phyloP scores from a whole-genome alignment of 2,113 vertebrate genomes.

The Muntiacus reevesi region DNA sequence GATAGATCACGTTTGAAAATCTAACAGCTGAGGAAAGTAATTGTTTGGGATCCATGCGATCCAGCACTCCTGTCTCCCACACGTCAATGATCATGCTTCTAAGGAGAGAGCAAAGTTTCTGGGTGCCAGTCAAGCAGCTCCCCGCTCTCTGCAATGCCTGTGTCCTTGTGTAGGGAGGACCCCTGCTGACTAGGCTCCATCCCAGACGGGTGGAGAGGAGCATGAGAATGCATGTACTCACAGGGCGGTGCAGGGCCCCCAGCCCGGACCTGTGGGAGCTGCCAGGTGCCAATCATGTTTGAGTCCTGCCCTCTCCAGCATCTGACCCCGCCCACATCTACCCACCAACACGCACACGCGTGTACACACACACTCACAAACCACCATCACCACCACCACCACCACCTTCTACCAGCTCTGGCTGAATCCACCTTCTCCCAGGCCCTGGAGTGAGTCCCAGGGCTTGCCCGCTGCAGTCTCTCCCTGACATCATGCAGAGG shows the following conservation, averaged over 20 bases:
- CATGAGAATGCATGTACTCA: accelerated
- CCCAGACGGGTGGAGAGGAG: neutral
- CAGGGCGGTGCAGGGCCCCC: no score
- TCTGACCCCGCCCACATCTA: accelerated
- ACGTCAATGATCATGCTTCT: neutral
- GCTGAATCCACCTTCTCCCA: accelerated
- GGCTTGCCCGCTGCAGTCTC: accelerated
- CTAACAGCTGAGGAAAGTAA: constrained; percentile 73
- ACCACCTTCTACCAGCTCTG: neutral
- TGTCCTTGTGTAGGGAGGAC: neutral
- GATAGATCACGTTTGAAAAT: constrained; percentile 83
- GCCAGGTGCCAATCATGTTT: accelerated
- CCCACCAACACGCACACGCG: accelerated
- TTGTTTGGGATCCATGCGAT: constrained; percentile 51
- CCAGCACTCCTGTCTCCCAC: neutral
- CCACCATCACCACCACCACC: neutral
- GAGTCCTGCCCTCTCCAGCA: neutral
- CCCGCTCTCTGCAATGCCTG: neutral
- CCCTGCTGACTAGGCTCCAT: neutral
- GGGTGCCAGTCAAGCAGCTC: neutral
- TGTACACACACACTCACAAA: neutral
- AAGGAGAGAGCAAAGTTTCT: neutral
- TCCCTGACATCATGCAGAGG: accelerated
- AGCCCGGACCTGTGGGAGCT: no score
- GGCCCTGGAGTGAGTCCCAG: accelerated